Conservation (phyloP, 2,888 invertebrate species). For the Leucophenga maculata region DNA sequence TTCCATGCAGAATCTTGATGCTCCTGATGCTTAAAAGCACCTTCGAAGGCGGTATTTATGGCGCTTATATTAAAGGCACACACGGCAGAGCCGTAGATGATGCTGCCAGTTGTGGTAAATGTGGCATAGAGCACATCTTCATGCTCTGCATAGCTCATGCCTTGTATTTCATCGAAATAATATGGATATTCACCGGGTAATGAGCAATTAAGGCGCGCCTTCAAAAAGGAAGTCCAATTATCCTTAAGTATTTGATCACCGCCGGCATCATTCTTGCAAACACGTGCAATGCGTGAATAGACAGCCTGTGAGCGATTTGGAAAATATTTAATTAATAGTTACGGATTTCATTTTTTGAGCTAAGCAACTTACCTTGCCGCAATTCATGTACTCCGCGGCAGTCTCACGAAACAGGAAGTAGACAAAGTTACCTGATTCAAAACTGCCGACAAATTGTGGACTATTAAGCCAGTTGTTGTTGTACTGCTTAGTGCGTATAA, state of each 20-base stretch:
- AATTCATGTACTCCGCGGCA: constrained; percentile 93
- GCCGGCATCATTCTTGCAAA: constrained; percentile 92
- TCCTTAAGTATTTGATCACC: constrained; percentile 83
- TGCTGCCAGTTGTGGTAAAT: constrained; percentile 87
- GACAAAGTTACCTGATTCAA: constrained; percentile 89
- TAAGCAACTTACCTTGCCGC: constrained; percentile 83
- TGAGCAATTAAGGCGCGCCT: constrained; percentile 88
- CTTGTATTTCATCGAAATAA: constrained; percentile 91
- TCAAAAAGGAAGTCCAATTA: constrained; percentile 93
- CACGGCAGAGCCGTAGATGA: constrained; percentile 92
- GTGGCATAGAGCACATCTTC: constrained; percentile 87
- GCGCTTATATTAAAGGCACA: constrained; percentile 91
- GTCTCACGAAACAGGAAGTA: constrained; percentile 93
- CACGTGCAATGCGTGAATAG: constrained; percentile 91
- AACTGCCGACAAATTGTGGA: constrained; percentile 93
- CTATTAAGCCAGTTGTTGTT: constrained; percentile 92
- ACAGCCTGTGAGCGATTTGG: constrained; percentile 74
- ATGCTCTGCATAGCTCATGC: constrained; percentile 83
- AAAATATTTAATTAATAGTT: not conserved
- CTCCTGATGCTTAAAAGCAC: constrained; percentile 89
- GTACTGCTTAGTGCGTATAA: constrained; percentile 84
- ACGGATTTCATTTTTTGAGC: not conserved
- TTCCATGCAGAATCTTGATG: constrained; percentile 85
- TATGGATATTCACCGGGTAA: constrained; percentile 89
- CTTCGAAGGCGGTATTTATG: constrained; percentile 85